phyloP scores from a whole-genome alignment of 2,888 invertebrate species.

The Drosophila melanosoma region DNA sequence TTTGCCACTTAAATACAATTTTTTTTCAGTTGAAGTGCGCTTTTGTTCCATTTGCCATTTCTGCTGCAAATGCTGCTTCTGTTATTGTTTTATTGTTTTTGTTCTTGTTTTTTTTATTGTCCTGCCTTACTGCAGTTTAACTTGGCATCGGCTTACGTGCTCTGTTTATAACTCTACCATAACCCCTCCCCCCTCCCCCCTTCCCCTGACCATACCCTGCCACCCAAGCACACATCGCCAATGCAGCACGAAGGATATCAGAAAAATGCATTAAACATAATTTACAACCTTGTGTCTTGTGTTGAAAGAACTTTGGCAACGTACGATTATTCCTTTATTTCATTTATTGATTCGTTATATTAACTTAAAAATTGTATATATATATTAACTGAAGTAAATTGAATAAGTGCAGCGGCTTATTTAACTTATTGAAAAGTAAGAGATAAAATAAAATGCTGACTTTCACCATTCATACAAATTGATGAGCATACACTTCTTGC shows the following conservation, averaged over 20 bases:
- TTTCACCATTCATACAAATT: not conserved
- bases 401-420: not conserved
- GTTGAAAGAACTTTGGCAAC: slow-evolving; percentile 39
- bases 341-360: not conserved
- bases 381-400: not conserved
- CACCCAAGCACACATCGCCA: not conserved
- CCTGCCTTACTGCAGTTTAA: slow-evolving; percentile 32
- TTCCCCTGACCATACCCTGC: not conserved
- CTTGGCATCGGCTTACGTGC: slow-evolving; percentile 37
- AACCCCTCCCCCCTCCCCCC: slow-evolving; percentile 1
- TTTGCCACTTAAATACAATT: slow-evolving; percentile 60
- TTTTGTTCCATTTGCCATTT: slow-evolving; percentile 27
- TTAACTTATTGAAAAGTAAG: not conserved
- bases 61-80: slow-evolving; percentile 15
- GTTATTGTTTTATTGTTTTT: slow-evolving; percentile 21
- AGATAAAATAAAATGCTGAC: not conserved
- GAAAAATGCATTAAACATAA: slow-evolving; percentile 53
- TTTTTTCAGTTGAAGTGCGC: slow-evolving; percentile 46
- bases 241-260: slow-evolving; percentile 42
- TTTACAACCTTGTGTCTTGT: slow-evolving; percentile 46
- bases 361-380: not conserved
- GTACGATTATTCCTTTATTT: slow-evolving; percentile 6
- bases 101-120: not conserved
- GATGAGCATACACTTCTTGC: not conserved
- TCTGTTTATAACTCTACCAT: not conserved